Evolutionary conservation across 2,888 invertebrate genomes (phyloP).

Genomic region (Brenthis ino): DNA sequence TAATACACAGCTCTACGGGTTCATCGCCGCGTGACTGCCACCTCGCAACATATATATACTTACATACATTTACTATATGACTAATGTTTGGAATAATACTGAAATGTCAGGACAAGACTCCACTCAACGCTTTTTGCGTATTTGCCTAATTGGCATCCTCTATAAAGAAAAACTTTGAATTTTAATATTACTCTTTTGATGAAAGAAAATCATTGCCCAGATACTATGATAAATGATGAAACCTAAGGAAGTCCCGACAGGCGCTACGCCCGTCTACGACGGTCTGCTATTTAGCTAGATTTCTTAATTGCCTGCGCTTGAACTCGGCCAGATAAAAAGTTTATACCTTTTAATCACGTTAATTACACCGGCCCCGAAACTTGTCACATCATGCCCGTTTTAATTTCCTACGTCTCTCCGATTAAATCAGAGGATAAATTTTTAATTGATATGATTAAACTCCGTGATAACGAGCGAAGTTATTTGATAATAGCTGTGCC

Average conservation of each 20-base stretch:
- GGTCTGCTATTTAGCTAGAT: not conserved
- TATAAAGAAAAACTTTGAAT: too few relatives aligned
- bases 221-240: not conserved
- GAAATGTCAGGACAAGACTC: too few relatives aligned
- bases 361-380: slow-evolving; percentile 12
- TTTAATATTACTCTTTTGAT: too few relatives aligned
- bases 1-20: too few relatives aligned
- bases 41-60: too few relatives aligned
- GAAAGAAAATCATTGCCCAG: too few relatives aligned
- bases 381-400: slow-evolving; percentile 21
- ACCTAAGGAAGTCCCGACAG: not conserved
- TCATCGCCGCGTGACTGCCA: too few relatives aligned
- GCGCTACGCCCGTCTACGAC: not conserved
- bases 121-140: too few relatives aligned
- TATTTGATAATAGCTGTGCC: not conserved
- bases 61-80: too few relatives aligned
- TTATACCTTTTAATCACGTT: slow-evolving; percentile 19
- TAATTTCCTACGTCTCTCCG: slow-evolving; percentile 19
- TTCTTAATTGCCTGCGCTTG: slow-evolving; percentile 5
- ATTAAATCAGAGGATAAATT: slow-evolving; percentile 5
- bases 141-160: too few relatives aligned
- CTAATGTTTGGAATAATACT: too few relatives aligned
- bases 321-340: slow-evolving; percentile 14
- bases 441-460: slow-evolving; percentile 16
- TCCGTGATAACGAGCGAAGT: not conserved